These are phyloP conservation scores for Aeoliscus strigatus DNA, from an alignment of 2,797 vertebrate genomes.

Conservation along the genomic window DNA sequence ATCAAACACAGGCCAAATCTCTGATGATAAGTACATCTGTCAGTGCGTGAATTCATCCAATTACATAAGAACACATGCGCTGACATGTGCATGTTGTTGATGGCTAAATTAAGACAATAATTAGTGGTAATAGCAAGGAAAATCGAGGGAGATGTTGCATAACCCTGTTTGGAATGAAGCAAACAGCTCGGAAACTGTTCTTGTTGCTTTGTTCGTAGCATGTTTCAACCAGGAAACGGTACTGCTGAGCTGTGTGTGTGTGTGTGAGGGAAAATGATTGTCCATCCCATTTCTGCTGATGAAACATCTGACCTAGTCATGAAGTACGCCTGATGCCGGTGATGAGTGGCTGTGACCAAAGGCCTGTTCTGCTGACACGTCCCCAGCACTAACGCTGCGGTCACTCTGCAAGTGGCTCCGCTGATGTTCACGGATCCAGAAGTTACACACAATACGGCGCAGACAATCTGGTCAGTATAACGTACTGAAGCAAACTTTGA, in stretches of 20 bases:
- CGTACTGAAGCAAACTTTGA: no score
- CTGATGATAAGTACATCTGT: slow-evolving; percentile 30
- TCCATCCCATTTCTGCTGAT: no score
- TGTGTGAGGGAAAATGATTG: slow-evolving; percentile 5
- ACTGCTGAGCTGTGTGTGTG: slow-evolving; percentile 8
- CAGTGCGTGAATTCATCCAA: slow-evolving; percentile 35
- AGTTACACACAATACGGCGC: no score
- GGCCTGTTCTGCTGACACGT: no score
- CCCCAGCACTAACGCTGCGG: no score
- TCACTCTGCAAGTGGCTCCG: no score
- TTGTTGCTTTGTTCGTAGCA: slow-evolving; percentile 17
- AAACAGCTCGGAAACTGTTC: slow-evolving; percentile 53
- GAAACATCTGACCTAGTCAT: no score
- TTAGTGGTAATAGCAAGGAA: slow-evolving; percentile 44
- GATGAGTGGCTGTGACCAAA: no score
- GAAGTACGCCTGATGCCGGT: no score
- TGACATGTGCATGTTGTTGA: slow-evolving; percentile 32
- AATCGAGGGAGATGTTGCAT: slow-evolving; percentile 43
- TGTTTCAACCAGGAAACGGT: slow-evolving; percentile 4
- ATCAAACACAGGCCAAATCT: slow-evolving; percentile 23
- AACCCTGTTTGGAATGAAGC: slow-evolving; percentile 42
- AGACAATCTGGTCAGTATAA: no score
- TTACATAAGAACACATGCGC: slow-evolving; percentile 43
- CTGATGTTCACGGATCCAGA: no score
- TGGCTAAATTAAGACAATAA: slow-evolving; percentile 59